A percentile compares a stretch with the other conserved stretches of the same genome.
Evolutionary conservation across 2,797 vertebrate species (phyloP).

Genomic region (Gymnodraco acuticeps): DNA sequence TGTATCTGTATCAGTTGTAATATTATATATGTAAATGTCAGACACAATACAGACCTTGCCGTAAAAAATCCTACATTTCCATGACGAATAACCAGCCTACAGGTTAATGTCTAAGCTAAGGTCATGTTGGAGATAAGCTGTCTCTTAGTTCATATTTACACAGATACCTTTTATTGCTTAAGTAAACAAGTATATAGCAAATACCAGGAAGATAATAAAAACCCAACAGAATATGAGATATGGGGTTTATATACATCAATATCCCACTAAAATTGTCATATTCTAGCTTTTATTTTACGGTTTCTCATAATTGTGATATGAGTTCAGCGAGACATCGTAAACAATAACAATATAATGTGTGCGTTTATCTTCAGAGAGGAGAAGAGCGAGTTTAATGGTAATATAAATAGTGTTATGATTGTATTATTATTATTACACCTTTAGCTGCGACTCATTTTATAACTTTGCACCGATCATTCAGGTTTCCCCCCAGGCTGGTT

Average conservation of each 20-base stretch:
- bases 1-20: background rate
- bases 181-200: background rate
- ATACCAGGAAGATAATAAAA: constrained; percentile 14
- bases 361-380: background rate
- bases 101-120: constrained; percentile 9
- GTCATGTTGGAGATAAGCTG: constrained; percentile 29
- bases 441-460: background rate
- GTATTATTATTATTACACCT: constrained; percentile 6
- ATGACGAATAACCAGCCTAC: constrained; percentile 5
- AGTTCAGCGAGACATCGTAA: too few species aligned
- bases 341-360: background rate
- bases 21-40: constrained; percentile 16
- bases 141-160: constrained; percentile 27
- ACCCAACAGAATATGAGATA: background rate
- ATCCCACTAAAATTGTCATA: constrained; percentile 1
- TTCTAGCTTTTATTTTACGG: constrained; percentile 30
- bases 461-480: constrained; percentile 2
- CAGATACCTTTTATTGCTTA: background rate
- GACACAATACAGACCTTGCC: background rate
- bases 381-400: constrained; percentile 1
- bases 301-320: constrained; percentile 20
- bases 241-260: constrained; percentile 4
- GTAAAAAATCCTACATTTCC: constrained; percentile 2
- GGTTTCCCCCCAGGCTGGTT: background rate
- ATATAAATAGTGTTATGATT: constrained; percentile 19